Base-by-base conservation (phyloP, 1,140 invertebrate species). In the Manduca sexta region DNA sequence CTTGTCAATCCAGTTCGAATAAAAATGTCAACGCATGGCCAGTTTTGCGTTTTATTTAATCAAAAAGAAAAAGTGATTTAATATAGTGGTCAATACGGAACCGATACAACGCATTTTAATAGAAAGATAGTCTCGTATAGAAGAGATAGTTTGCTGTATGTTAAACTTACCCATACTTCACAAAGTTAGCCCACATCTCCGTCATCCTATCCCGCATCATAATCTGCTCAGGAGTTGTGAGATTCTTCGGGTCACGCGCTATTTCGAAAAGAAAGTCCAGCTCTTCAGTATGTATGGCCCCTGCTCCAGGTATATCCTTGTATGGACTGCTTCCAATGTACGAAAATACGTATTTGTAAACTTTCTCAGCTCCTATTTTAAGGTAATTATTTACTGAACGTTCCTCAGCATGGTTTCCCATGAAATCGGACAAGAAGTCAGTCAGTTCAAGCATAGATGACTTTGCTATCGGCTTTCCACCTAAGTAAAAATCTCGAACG, bases 311-410 rank as follows among this genome's bases (percentile, higher is more conserved):
- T 8, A 58, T 7, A 16, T 65, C 51, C n/a, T 55, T 45, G 31
- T 49, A 61, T 0, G 17, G 13, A 44, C 57, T 60, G 1, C 56
- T 52, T 8, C 59, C 59, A 43, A 47, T 37, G 18, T 59, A 66
- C 0, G 63, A 66, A 30, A 66, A 66, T 14, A 62, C 6, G 48
- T 66, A 66, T 29, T 66, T 61, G 16, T 52, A 66, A 0, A 62
- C 46, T 7, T 43, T 49, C 3, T 13, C 14, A 7, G 31, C 46
- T 3, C 44, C 45, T 17, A 56, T 50, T 2, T 56, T 41, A 0
- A 62, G n/a, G 31, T 41, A 53, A 11, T 48, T 59, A 8, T 31
- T 34, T 0, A 62, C 56, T 4, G 59, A 52, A 14, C 33, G 42
- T 15, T 62, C 59, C 17, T 14, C 52, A 15, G 52, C 46, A 33